Evolutionary conservation across 1,140 invertebrate genomes (phyloP), one percentile per base, ranked within the genome.

Genomic region (Diploscapter pachys): DNA sequence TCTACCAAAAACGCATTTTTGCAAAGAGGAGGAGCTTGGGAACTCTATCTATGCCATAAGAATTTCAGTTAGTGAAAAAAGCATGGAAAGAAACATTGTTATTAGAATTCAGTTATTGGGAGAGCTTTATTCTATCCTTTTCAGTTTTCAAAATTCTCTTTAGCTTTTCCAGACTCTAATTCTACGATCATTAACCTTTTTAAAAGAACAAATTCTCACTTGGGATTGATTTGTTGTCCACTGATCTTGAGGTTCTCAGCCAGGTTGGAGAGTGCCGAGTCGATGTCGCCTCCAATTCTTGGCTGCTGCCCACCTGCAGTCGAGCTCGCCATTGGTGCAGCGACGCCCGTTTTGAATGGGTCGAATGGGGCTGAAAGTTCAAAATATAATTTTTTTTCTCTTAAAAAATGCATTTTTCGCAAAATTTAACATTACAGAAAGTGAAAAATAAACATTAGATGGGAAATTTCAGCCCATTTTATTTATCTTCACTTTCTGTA

Each of bases 211-310:
- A 31, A 31, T 31, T 31, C 54, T 71, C 48, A 76, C 74, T 53
- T 75, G 49, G 72, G 72, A 48, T 77, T 68, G 56, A 59, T 50
- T 53, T 68, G 54, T 11, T 62, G 31, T 31, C 31, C 57, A 65
- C 57, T 70, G 62, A 76, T 76, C n/a, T 65, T 49, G 11, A 76
- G 73, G 57, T 76, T 76, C 52, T 76, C 54, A 73, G 59, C 74
- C 56, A 76, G 67, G 52, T 31, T 54, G 5, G 74, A 77, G 48
- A 76, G 67, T 5, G 74, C 74, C 13, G 49, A 63, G 73, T 76
- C 74, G 31, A 76, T 63, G 57, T 76, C 74, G 8, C 74, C 72
- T n/a, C 62, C 74, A 50, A 70, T 77, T 57, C 59, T 63, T 2
- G 52, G 51, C 61, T 76, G 72, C 49, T 77, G 50, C 2, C 61